These are phyloP conservation scores for Dyspetes luteomarginatus DNA, from an alignment of 2,888 invertebrate species.

Conservation along the genomic window DNA sequence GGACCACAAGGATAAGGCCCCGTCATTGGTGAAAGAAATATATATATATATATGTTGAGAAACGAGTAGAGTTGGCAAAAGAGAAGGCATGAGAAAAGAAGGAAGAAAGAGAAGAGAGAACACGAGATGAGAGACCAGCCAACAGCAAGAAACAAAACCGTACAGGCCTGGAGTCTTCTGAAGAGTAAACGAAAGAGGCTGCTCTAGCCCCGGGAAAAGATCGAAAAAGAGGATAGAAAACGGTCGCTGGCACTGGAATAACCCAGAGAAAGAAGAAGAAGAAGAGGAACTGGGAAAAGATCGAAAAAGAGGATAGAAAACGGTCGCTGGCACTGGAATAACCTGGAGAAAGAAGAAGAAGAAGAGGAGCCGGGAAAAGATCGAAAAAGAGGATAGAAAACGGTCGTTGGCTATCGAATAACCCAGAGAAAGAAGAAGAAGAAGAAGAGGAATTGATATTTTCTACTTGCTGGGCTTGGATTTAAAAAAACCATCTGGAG, in stretches of 20 bases:
- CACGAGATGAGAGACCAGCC: slow-evolving; percentile 62
- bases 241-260: neutral
- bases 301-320: slow-evolving; percentile 46
- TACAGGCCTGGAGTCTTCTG: slow-evolving; percentile 14
- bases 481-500: too few species aligned
- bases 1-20: slow-evolving; percentile 49
- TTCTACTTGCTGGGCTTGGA: too few species aligned
- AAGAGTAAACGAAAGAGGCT: slow-evolving; percentile 43
- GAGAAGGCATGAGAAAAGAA: slow-evolving; percentile 49
- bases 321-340: too few species aligned
- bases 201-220: slow-evolving; percentile 39
- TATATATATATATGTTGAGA: slow-evolving; percentile 55
- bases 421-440: too few species aligned
- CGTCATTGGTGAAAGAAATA: slow-evolving; percentile 55
- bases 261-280: too few species aligned
- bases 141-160: slow-evolving; percentile 33
- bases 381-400: slow-evolving; percentile 46
- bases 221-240: slow-evolving; percentile 18
- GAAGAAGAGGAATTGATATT: too few species aligned
- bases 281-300: too few species aligned
- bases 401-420: too few species aligned
- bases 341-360: too few species aligned
- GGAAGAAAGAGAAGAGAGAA: slow-evolving; percentile 58
- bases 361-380: slow-evolving; percentile 54
- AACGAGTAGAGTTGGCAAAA: slow-evolving; percentile 32